phyloP scores from a whole-genome alignment of 2,888 invertebrate genomes.

The Boloria euphrosyne region DNA sequence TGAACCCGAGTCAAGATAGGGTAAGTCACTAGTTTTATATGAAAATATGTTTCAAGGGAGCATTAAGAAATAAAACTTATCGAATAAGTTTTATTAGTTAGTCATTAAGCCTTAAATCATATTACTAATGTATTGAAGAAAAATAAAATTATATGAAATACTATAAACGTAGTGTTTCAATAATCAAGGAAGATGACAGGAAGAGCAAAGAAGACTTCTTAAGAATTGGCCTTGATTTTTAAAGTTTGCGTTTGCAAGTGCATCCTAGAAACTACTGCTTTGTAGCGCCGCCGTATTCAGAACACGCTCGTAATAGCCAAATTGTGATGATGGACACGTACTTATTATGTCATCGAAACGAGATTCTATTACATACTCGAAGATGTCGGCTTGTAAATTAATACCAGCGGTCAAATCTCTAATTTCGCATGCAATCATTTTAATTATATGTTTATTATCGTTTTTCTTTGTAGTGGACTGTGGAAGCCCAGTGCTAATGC shows the following conservation, averaged over 20 bases:
- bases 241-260: conserved; percentile 9
- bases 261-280: conserved; percentile 28
- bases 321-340: conserved; percentile 29
- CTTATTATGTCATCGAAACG: conserved; percentile 23
- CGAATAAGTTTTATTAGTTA: too few relatives aligned
- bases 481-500: too few relatives aligned
- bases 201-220: conserved; percentile 8
- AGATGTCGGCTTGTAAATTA: neutral
- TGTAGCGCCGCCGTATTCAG: conserved; percentile 27
- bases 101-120: too few relatives aligned
- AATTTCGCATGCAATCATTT: neutral
- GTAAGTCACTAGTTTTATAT: too few relatives aligned
- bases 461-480: too few relatives aligned
- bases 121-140: too few relatives aligned
- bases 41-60: too few relatives aligned
- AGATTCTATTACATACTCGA: conserved; percentile 12
- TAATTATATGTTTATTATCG: neutral
- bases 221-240: conserved; percentile 18
- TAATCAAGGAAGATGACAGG: conserved; percentile 8
- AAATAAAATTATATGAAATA: too few relatives aligned
- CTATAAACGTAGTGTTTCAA: too few relatives aligned
- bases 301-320: conserved; percentile 31
- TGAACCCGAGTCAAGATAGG: too few relatives aligned
- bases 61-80: too few relatives aligned
- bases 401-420: neutral